Percentiles rank a stretch among this genome's conserved stretches.
phyloP scores from a whole-genome alignment of 2,797 vertebrate species.

The Schizopygopsis pylzovi region DNA sequence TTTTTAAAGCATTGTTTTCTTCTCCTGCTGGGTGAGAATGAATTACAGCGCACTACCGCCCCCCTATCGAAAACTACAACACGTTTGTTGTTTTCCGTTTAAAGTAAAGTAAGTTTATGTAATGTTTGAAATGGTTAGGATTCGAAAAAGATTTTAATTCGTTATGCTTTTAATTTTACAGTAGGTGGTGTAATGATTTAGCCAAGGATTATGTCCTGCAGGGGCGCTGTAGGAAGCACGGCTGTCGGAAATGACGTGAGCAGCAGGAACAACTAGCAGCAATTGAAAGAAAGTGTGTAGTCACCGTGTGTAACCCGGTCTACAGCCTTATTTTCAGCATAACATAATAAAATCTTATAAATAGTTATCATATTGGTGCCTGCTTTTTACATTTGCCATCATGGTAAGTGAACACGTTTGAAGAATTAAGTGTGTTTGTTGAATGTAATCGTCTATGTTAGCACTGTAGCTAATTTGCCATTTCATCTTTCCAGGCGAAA shows the following conservation, averaged over 20 bases:
- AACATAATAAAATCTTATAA: not conserved
- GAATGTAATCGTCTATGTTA: not conserved
- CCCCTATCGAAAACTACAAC: slow-evolving; percentile 13
- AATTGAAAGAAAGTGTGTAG: slow-evolving; percentile 75
- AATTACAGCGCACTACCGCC: not conserved
- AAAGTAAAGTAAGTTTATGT: not conserved
- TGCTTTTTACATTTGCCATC: slow-evolving; percentile 39
- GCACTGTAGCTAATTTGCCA: not conserved
- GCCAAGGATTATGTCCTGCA: not conserved
- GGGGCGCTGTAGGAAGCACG: not conserved
- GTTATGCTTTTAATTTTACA: not conserved
- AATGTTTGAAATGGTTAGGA: not conserved
- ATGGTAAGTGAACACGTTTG: slow-evolving; percentile 71
- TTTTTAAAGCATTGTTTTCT: slow-evolving; percentile 40
- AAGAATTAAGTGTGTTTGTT: not conserved
- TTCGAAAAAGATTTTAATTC: not conserved
- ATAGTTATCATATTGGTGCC: not conserved
- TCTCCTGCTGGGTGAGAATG: not conserved
- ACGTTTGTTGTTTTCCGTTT: not conserved
- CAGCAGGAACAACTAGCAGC: not conserved
- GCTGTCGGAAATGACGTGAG: slow-evolving; percentile 30
- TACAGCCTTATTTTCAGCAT: not conserved
- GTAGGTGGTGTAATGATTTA: not conserved
- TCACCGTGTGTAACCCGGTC: slow-evolving; percentile 66
- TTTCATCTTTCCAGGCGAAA: not conserved